Evolutionary conservation across 2,797 vertebrate genomes (phyloP).

Genomic region (Tragopan temminckii): DNA sequence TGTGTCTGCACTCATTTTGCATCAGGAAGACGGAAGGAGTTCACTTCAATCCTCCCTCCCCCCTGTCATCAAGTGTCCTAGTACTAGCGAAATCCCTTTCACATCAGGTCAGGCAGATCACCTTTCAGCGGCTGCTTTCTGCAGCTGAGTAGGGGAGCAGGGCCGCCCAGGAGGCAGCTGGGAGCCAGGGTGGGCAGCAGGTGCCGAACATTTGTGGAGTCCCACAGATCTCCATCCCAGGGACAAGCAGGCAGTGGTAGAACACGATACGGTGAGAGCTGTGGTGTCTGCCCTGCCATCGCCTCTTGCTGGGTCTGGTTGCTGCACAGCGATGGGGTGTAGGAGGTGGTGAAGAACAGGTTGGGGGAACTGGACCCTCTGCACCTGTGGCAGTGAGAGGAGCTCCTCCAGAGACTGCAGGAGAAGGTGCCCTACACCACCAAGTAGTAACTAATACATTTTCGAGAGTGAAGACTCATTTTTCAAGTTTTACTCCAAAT

Average conservation of each 20-base stretch:
- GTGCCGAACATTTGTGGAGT: conserved; percentile 69
- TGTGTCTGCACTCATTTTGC: conserved; percentile 72
- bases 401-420: not conserved
- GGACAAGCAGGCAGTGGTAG: not conserved
- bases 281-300: not conserved
- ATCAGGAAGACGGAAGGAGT: conserved; percentile 67
- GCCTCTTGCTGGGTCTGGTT: not conserved
- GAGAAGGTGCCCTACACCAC: not conserved
- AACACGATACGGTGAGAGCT: not conserved
- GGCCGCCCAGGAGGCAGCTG: conserved; percentile 42
- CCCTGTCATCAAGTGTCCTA: conserved; percentile 68
- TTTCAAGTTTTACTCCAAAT: not conserved
- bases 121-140: conserved; percentile 68
- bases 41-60: conserved; percentile 50
- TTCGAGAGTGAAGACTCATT: not conserved
- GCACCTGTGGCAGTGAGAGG: not conserved
- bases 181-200: conserved; percentile 48
- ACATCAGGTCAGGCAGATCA: conserved; percentile 68
- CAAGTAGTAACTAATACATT: not conserved
- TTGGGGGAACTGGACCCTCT: not conserved
- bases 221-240: not conserved
- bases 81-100: conserved; percentile 70
- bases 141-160: not conserved
- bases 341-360: not conserved
- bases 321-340: not conserved